These are phyloP conservation scores for Clarias fuscus DNA, from an alignment of 2,797 vertebrate species.

Conservation along the genomic window DNA sequence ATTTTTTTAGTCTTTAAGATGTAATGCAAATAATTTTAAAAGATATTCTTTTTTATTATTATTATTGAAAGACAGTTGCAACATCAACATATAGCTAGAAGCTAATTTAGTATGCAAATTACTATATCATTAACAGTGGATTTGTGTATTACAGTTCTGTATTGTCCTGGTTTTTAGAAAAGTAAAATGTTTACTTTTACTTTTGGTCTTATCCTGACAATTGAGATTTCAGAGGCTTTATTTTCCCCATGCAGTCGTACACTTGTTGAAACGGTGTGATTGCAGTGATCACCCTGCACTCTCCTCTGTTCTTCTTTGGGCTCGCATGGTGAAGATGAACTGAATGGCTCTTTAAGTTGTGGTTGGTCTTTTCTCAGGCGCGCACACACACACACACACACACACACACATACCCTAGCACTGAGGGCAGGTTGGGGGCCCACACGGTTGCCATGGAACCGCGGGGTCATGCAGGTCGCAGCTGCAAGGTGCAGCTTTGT, in stretches of 20 bases:
- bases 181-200: background rate
- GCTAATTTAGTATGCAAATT: background rate
- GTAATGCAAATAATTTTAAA: background rate
- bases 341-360: conserved; percentile 43
- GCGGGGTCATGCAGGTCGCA: conserved; percentile 54
- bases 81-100: background rate
- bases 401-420: conserved; percentile 24
- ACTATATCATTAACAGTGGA: background rate
- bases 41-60: too few relatives aligned
- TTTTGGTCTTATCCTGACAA: background rate
- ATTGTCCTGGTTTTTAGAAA: background rate
- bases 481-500: conserved; percentile 60
- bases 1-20: background rate
- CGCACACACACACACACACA: conserved; percentile 28
- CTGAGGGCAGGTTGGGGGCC: conserved; percentile 43
- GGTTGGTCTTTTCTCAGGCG: conserved; percentile 49
- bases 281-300: conserved; percentile 17
- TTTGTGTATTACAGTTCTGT: too few relatives aligned
- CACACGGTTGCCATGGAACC: conserved; percentile 53
- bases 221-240: background rate
- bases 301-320: conserved; percentile 15
- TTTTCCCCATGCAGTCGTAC: background rate
- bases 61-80: background rate
- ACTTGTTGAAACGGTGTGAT: conserved; percentile 8
- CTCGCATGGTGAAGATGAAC: conserved; percentile 8